Evolutionary conservation across 1,140 invertebrate genomes (phyloP).

Genomic region (Spodoptera litura): DNA sequence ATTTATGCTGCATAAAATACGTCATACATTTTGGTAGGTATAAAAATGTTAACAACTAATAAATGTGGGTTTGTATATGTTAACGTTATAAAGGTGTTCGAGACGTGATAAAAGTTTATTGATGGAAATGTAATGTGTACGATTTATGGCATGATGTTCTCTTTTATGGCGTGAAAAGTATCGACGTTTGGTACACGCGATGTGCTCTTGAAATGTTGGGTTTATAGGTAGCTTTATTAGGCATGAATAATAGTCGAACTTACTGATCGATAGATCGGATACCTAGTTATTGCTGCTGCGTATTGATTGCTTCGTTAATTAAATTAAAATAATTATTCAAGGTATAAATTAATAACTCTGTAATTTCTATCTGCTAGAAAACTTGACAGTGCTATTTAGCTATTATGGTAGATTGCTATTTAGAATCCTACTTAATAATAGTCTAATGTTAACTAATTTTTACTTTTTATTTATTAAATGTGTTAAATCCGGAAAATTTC

Average conservation of each 20-base stretch:
- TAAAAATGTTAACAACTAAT: background rate
- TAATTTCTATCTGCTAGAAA: too few species aligned
- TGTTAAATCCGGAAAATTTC: too few species aligned
- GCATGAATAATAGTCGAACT: conserved; percentile 5
- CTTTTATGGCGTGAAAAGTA: conserved; percentile 32
- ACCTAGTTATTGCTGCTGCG: too few species aligned
- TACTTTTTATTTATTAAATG: too few species aligned
- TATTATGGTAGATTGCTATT: too few species aligned
- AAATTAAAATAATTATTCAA: background rate
- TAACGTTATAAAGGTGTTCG: conserved; percentile 3
- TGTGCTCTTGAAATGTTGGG: conserved; percentile 13
- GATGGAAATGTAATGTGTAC: conserved; percentile 3
- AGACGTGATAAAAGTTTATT: background rate
- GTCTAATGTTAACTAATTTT: too few species aligned
- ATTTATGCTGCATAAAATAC: background rate
- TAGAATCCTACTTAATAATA: too few species aligned
- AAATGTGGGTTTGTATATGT: background rate
- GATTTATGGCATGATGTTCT: conserved; percentile 13
- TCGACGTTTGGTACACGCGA: conserved; percentile 1
- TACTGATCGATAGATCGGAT: background rate
- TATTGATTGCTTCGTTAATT: background rate
- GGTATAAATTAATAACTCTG: too few species aligned
- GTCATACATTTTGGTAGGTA: background rate
- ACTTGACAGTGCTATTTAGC: too few species aligned
- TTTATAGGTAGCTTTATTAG: background rate